Evolutionary conservation across 2,797 vertebrate genomes (phyloP).

Genomic region (Gouania willdenowi): DNA sequence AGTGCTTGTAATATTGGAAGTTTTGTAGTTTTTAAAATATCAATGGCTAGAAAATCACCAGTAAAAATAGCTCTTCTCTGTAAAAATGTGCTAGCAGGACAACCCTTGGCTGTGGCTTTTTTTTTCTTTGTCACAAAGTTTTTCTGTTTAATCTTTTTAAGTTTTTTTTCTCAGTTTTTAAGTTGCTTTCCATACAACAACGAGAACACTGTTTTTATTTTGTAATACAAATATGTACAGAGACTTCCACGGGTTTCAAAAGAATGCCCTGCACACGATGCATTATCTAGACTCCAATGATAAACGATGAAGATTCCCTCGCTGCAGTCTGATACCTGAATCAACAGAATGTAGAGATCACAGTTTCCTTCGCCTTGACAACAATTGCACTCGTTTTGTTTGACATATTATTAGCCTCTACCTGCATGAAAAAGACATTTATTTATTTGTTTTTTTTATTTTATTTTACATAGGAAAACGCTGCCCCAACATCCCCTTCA

Average conservation of each 20-base stretch:
- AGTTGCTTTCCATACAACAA: conserved; percentile 74
- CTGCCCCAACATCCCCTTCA: neutral
- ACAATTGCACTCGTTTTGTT: conserved; percentile 23
- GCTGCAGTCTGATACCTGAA: conserved; percentile 75
- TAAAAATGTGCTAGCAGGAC: conserved; percentile 80
- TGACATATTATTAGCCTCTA: conserved; percentile 21
- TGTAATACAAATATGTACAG: conserved; percentile 81
- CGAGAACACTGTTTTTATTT: conserved; percentile 73
- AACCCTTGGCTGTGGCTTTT: conserved; percentile 72
- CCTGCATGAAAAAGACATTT: conserved; percentile 40
- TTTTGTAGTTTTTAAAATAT: conserved; percentile 72
- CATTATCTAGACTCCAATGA: conserved; percentile 54
- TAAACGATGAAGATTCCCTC: conserved; percentile 29
- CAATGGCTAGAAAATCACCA: conserved; percentile 79
- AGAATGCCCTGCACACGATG: conserved; percentile 80
- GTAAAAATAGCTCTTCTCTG: conserved; percentile 84
- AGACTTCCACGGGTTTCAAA: conserved; percentile 70
- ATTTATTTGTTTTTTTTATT: conserved; percentile 1
- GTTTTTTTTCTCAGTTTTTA: conserved; percentile 45
- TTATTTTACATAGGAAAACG: conserved; percentile 8
- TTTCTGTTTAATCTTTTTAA: conserved; percentile 24
- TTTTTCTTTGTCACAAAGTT: conserved; percentile 65
- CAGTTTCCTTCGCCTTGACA: conserved; percentile 67
- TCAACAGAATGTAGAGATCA: conserved; percentile 67
- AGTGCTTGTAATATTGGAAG: conserved; percentile 79